Base-by-base conservation (phyloP, 2,797 vertebrate species). In the Poeciliopsis infans region DNA sequence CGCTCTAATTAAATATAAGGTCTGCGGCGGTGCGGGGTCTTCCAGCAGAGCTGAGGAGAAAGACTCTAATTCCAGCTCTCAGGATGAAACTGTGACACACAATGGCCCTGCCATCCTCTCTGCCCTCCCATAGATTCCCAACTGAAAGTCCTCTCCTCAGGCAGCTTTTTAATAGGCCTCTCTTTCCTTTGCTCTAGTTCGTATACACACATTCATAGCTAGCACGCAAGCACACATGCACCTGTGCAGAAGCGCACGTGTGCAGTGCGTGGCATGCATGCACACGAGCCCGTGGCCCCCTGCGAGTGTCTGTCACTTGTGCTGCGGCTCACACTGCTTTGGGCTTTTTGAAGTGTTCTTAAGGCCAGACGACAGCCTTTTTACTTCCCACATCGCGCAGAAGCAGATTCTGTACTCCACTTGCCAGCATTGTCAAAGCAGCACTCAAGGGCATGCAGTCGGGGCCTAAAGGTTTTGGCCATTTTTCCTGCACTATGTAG, bases 31-130 rank as follows among this genome's bases (percentile, higher is more conserved):
- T 93, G 93, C 92, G 93, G 93, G 92, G 83, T 92, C 91, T 93
- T 92, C 92, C 90, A 93, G 90, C 92, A 86, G 93, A 90, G 91
- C 79, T 89, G 94, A 96, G 94, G 90, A 94, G 94, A 96, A 96
- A 94, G 92, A 88, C 87, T 94, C 94, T 96, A 95, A 97, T 96
- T 96, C 95, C 93, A 94, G 90, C 93, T 94, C 91, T 89, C 87
- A 87, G 94, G 92, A 86, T 89, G 91, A 89, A 94, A 72, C 90
- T 92, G 88, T 94, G 94, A 90, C 90, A 93, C 94, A 96, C 92
- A 95, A 94, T 94, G 87, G 86, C 92, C 87, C 92, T 91, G 93
- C 7, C 90, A 94, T 93, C 90, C 84, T 36, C 86, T 89, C 79
- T 84, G 82, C 90, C 90, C 91, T 87, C 90, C 89, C 75, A 88